Conservation (phyloP, 2,113 vertebrate species). For the Elaphurus davidianus region DNA sequence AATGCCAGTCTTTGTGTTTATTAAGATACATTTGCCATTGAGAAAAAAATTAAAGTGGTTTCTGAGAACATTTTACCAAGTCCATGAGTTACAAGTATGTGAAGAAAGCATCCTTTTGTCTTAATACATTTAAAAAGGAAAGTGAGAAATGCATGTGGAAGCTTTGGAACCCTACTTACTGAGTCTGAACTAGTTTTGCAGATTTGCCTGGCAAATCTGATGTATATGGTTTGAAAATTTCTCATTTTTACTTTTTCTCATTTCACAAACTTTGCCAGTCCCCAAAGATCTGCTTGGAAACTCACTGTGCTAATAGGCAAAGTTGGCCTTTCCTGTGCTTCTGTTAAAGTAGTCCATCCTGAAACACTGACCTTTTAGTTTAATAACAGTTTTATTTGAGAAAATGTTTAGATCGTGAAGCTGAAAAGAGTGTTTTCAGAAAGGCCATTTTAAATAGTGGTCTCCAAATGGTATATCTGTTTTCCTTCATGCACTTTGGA, state of each 20-base stretch:
- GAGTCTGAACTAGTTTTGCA: background rate
- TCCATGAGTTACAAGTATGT: background rate
- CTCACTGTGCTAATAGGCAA: constrained; percentile 37
- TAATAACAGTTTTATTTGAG: constrained; percentile 73
- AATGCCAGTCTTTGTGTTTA: background rate
- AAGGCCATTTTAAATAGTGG: constrained; percentile 58
- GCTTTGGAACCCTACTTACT: background rate
- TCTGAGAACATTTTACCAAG: background rate
- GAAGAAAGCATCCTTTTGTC: constrained; percentile 25
- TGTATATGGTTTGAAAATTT: constrained; percentile 8
- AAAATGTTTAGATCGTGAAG: constrained; percentile 65
- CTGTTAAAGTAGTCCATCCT: background rate
- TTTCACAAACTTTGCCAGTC: constrained; percentile 1
- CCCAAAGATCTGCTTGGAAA: constrained; percentile 12
- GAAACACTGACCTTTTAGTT: constrained; percentile 72
- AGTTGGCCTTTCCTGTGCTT: constrained; percentile 42
- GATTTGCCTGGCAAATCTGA: constrained; percentile 25
- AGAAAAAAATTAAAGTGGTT: constrained; percentile 4
- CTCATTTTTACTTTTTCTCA: constrained; percentile 6
- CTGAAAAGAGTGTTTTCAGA: constrained; percentile 57
- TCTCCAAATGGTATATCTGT: constrained; percentile 39
- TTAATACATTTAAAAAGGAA: background rate
- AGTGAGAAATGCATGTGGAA: background rate
- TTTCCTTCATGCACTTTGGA: background rate
- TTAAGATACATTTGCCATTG: background rate